Evolutionary conservation across 2,888 invertebrate genomes (phyloP), one percentile per base, ranked within the genome.

Genomic region (Calliscelio sp.): DNA sequence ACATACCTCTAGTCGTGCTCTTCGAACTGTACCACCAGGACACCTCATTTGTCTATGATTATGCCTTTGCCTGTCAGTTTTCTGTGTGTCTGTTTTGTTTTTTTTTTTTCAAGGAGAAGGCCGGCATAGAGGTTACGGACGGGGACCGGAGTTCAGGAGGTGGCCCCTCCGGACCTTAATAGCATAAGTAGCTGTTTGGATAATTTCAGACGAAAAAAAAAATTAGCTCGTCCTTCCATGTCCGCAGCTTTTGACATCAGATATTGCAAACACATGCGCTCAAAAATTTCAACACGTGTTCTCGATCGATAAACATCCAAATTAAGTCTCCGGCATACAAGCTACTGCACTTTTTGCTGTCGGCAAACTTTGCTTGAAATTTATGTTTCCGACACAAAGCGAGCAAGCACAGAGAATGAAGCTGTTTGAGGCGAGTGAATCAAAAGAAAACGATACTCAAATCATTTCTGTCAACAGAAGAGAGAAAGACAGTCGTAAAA

Each of bases 221-320:
- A 51, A 53, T 32, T 41, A 2, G 46, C 18, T 73, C 35, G 38
- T n/a, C 65, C 44, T 75, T 65, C 65, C 53, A 65, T 59, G 59
- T 59, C 66, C 44, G 44, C 22, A 66, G 66, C 78, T 70, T 70
- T 71, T 55, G 79, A 71, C 71, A n/a, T n/a, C n/a, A 44, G 71
- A 79, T 65, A 71, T 80, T 73, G 59, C 66, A 65, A 73, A 16
- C 80, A 80, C 65, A 44, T 80, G 80, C 32, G 46, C 7, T 46
- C 51, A 46, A 18, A 49, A 65, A 66, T 46, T 46, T 24, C 73
- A 41, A 73, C 80, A 80, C 73, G 51, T 80, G 80, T 66, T 71
- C 41, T 24, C 65, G 73, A 80, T 80, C 66, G 66, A 80, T 80
- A 73, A 80, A 78, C 63, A 80, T 73, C 65, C 65, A 73, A 80